These are phyloP conservation scores for Epinotia nisella DNA, from an alignment of 2,888 invertebrate genomes.

Conservation along the genomic window DNA sequence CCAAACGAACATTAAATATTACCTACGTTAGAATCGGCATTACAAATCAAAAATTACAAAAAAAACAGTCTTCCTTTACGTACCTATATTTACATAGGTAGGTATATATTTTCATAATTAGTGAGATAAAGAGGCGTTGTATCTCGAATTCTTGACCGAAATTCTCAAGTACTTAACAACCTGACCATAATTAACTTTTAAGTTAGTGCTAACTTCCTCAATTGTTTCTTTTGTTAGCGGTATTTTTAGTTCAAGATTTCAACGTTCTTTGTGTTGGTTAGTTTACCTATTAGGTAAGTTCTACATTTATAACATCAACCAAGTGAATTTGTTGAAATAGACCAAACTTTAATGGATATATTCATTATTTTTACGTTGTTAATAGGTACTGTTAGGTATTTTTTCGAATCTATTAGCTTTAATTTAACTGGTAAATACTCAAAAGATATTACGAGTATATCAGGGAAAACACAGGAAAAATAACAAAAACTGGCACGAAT, in stretches of 20 bases:
- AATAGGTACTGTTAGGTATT: too few relatives aligned
- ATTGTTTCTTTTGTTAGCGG: neutral
- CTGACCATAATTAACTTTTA: constrained; percentile 13
- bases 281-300: neutral
- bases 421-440: neutral
- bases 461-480: neutral
- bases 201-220: constrained; percentile 21
- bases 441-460: neutral
- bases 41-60: neutral
- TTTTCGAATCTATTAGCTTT: neutral
- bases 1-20: neutral
- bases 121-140: constrained; percentile 14
- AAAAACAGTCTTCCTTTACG: neutral
- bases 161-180: constrained; percentile 6
- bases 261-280: neutral
- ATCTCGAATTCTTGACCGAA: constrained; percentile 27
- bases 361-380: neutral
- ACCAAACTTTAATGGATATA: neutral
- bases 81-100: neutral
- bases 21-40: neutral
- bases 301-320: neutral
- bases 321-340: neutral
- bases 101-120: constrained; percentile 25
- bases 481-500: too few relatives aligned
- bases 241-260: constrained; percentile 8